Evolutionary conservation across 2,888 invertebrate species (phyloP).

Genomic region (Smittia sp.): DNA sequence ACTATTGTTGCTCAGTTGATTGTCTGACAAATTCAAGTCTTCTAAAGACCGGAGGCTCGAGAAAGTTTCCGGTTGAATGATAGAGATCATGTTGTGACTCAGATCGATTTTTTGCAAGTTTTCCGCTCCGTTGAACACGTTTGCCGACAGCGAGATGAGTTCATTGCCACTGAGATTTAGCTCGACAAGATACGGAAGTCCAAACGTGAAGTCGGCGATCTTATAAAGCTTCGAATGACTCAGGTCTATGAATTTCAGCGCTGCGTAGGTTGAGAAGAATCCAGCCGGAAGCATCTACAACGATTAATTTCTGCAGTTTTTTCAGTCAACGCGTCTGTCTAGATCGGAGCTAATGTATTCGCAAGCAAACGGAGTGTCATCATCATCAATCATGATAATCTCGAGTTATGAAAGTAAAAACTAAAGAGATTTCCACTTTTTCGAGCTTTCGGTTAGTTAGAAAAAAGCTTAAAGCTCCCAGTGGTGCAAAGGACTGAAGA

Average conservation of each 20-base stretch:
- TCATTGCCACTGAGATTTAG: constrained; percentile 10
- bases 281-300: constrained; percentile 6
- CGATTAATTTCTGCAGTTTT: not conserved
- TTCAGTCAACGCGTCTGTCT: no score
- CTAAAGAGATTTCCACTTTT: no score
- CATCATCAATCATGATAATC: no score
- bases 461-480: no score
- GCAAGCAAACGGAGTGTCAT: no score
- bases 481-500: no score
- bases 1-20: constrained; percentile 27
- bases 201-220: constrained; percentile 21
- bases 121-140: constrained; percentile 20
- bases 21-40: constrained; percentile 25
- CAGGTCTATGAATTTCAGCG: not conserved
- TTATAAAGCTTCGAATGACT: not conserved
- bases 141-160: not conserved
- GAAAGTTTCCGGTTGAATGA: constrained; percentile 14
- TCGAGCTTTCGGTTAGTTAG: no score
- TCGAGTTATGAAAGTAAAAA: no score
- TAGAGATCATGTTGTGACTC: constrained; percentile 1
- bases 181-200: not conserved
- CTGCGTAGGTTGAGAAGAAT: not conserved
- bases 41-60: not conserved
- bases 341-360: no score
- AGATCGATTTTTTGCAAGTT: not conserved